phyloP scores from a whole-genome alignment of 2,888 invertebrate species.

The Galerucella nymphaeae region DNA sequence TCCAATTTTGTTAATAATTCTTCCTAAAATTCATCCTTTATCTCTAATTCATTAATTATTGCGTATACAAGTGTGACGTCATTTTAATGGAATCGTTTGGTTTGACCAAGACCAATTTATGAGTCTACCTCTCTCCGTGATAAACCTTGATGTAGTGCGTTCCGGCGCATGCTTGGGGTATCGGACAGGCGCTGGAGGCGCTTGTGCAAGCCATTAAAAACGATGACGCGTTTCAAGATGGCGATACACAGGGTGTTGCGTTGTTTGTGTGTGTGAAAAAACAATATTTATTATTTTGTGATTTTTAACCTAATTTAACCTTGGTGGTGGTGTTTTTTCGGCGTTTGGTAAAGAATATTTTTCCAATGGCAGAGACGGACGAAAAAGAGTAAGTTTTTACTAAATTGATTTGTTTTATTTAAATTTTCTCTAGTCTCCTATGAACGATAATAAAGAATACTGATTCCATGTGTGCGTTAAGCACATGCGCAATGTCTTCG shows the following conservation, averaged over 20 bases:
- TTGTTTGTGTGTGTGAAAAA: conserved; percentile 46
- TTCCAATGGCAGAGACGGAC: conserved; percentile 38
- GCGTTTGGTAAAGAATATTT: conserved; percentile 10
- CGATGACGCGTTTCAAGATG: conserved; percentile 51
- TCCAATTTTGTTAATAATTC: neutral
- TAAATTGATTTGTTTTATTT: conserved; percentile 39
- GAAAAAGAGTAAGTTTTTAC: conserved; percentile 43
- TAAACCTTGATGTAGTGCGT: conserved; percentile 8
- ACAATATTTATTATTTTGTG: conserved; percentile 38
- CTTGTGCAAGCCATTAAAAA: conserved; percentile 41
- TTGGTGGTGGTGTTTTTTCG: conserved; percentile 18
- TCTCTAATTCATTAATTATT: neutral
- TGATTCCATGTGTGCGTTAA: conserved; percentile 43
- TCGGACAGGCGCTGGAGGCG: conserved; percentile 36
- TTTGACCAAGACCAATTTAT: conserved; percentile 1
- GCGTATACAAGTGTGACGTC: neutral
- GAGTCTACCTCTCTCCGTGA: neutral
- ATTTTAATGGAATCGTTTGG: neutral
- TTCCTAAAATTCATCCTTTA: neutral
- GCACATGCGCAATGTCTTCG: conserved; percentile 46
- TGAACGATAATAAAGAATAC: conserved; percentile 43
- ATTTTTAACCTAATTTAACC: conserved; percentile 26
- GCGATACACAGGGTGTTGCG: conserved; percentile 56
- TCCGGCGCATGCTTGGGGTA: conserved; percentile 34
- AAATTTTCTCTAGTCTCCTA: conserved; percentile 42